phyloP scores from a whole-genome alignment of 1,140 invertebrate species.

The Homarus americanus region DNA sequence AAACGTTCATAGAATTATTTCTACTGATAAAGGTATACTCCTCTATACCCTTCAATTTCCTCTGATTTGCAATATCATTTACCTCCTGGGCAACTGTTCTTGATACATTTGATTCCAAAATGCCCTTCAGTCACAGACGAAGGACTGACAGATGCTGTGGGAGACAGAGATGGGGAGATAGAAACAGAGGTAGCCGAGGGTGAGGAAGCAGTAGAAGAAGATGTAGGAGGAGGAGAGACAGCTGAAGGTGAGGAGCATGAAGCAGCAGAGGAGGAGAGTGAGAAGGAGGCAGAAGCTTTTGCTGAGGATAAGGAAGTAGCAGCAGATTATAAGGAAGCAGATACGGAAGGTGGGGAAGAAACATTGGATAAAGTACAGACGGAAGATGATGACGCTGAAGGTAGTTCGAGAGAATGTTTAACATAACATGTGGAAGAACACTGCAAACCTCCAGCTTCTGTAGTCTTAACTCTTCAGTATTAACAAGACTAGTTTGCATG shows the following conservation, averaged over 20 bases:
- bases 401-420: background rate
- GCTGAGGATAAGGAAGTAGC: background rate
- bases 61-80: background rate
- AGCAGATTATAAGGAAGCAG: slow-evolving; percentile 14
- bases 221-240: background rate
- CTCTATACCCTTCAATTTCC: background rate
- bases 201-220: slow-evolving; percentile 4
- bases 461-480: background rate
- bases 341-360: slow-evolving; percentile 3
- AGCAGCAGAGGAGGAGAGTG: background rate
- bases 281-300: background rate
- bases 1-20: background rate
- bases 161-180: background rate
- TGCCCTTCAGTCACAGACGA: background rate
- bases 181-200: slow-evolving; percentile 3
- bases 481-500: slow-evolving; percentile 15
- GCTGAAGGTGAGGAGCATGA: background rate
- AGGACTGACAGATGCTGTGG: background rate
- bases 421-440: background rate
- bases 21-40: background rate
- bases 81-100: background rate
- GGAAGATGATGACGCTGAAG: slow-evolving; percentile 27
- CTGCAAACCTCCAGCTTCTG: slow-evolving; percentile 2
- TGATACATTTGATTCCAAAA: background rate
- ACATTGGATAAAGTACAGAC: slow-evolving; percentile 9